Conservation (phyloP, 2,888 invertebrate species). For the Achlya flavicornis region DNA sequence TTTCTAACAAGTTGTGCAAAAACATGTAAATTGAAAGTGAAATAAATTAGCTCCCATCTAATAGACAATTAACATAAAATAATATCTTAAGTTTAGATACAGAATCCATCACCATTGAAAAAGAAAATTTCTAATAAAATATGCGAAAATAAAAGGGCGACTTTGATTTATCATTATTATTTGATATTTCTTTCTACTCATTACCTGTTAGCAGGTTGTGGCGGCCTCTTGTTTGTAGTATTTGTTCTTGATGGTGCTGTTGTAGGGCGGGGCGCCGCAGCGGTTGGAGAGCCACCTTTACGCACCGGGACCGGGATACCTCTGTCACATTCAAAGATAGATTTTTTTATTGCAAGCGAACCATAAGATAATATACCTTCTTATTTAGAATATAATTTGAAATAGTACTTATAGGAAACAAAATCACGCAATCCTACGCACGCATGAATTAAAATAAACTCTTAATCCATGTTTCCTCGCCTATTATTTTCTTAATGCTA, state of each 20-base stretch:
- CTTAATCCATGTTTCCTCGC: too few relatives aligned
- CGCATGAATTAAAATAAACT: too few relatives aligned
- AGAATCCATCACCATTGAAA: constrained; percentile 21
- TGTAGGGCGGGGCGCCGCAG: constrained; percentile 53
- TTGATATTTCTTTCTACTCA: background rate
- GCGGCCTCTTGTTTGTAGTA: constrained; percentile 60
- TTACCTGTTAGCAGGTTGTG: constrained; percentile 74
- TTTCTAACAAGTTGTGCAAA: constrained; percentile 19
- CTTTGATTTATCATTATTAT: background rate
- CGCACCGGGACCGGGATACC: constrained; percentile 83
- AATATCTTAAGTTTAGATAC: background rate
- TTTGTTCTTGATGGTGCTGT: constrained; percentile 37
- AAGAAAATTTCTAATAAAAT: constrained; percentile 14
- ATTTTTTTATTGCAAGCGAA: constrained; percentile 11
- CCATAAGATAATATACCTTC: background rate
- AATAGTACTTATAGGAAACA: too few relatives aligned
- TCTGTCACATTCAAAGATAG: constrained; percentile 39
- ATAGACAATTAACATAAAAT: background rate
- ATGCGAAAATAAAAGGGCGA: background rate
- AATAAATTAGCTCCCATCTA: constrained; percentile 28
- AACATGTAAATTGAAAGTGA: constrained; percentile 3
- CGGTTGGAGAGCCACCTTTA: constrained; percentile 73
- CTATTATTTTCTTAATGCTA: constrained; percentile 9
- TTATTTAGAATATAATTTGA: too few relatives aligned
- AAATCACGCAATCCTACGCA: too few relatives aligned